Evolutionary conservation across 2,113 vertebrate genomes (phyloP), one percentile per base, ranked within the genome.

Genomic region (Passer domesticus): DNA sequence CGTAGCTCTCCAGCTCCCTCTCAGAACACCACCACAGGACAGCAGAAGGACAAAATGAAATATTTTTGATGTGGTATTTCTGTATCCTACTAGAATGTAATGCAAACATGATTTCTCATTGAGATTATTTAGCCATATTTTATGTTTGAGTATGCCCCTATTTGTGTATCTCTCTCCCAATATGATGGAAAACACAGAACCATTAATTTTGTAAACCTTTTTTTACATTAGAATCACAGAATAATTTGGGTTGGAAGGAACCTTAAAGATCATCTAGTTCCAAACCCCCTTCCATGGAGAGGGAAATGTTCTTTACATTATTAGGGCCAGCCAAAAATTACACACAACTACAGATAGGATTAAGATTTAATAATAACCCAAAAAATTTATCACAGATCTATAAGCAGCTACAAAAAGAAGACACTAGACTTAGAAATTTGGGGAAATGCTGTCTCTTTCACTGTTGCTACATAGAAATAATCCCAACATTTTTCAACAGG

Each of bases 301-400:
- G 35, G 14, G 35, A 88, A 58, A 66, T 66, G 25, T 64, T 68
- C 33, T 79, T 82, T 84, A 66, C 15, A 35, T 64, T 63, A 84
- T 67, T 33, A 82, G 41, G 53, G 74, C n/a, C 60, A 78, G 72
- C 75, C 37, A 96, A 95, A 94, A 97, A 87, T 77, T 85, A 43
- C 72, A 78, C 93, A 95, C 47, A 96, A 15, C 73, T 94, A 95
- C 81, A 76, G 31, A 44, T 4, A 84, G 33, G 30, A 60, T 35
- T 72, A 83, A 88, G 53, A 33, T 70, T 53, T 89, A 92, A 84
- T 69, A 90, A 43, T 68, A 93, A 94, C n/a, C 67, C 35, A 89
- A 94, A 96, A 62, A 88, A 94, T 76, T 92, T 90, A 94, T 91
- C 91, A 95, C 84, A 97, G 86, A 91, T 83, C 55, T 78, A 53